Evolutionary conservation across 2,113 vertebrate genomes (phyloP), one percentile per base, ranked within the genome.

Genomic region (Psilopogon haemacephalus): DNA sequence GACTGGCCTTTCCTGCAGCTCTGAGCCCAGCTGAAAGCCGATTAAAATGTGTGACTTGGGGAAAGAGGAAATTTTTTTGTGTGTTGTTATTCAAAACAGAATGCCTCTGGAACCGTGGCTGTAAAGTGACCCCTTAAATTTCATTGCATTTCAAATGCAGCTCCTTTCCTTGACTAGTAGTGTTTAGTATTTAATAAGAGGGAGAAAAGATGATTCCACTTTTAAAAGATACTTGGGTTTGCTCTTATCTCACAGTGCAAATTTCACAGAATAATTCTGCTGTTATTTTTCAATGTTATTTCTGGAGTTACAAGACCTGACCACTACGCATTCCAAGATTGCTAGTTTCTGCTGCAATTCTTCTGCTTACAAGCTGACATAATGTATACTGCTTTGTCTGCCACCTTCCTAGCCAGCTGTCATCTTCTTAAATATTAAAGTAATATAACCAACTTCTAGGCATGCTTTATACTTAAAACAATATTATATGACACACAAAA

Each of bases 351-450:
- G 77, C 60, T 54, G 69, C 75, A 86, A 64, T 83, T 83, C 70
- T 59, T 79, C 55, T 94, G 60, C 50, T 46, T 96, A 96, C 95
- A 95, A 88, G 68, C 17, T 96, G 86, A 84, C 92, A 89, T 96
- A 96, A 96, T 96, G 97, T 96, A 96, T 97, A 89, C 87, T 24
- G 5, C 68, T 93, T 93, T 97, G 85, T 94, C 94, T 97, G 84
- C 71, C 70, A 88, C 81, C 87, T 96, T 92, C 89, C 74, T 46
- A 62, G 8, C 32, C 84, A 96, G 89, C 86, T 96, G 95, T 85
- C 62, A 12, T 79, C 48, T 54, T 93, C 89, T 48, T 79, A 93
- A 94, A 93, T 95, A 96, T 95, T 97, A 91, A 96, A 96, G 93
- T 75, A 95, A 95, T 95, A 95, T 90, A 93, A 88, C 87, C 62